Evolutionary conservation across 2,113 vertebrate genomes (phyloP), one percentile per base, ranked within the genome.

Genomic region (Chaetura pelagica): DNA sequence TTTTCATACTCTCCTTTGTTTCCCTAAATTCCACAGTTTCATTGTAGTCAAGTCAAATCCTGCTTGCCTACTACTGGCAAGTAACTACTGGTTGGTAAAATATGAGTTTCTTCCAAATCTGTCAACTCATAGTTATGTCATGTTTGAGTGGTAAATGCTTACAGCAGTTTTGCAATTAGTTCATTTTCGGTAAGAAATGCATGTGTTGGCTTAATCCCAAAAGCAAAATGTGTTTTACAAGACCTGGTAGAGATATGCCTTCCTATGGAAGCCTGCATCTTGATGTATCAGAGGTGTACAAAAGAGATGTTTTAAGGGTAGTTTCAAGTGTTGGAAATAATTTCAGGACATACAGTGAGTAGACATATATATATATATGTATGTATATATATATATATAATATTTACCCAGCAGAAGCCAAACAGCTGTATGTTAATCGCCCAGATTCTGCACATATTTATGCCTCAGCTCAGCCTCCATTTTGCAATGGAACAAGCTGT

Each of bases 41-140:
- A 42, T 17, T 5, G 2, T 18, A 42, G 35, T 77, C 32, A 58
- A 42, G 48, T 84, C 30, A 71, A 68, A 76, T 79, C 40, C 54
- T 52, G 3, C 38, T 67, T 79, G 38, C 54, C 7, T 71, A 66
- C 57, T 84, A 40, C 30, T 81, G 29, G 38, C 66, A 54, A 40
- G 86, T 42, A 42, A 66, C 57, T 84, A 40, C 63, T 49, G 44
- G 86, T 67, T 49, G 44, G 86, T 38, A 79, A 68, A 90, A 66
- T 13, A 46, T 3, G 22, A 32, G 22, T 7, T 93, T 83, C 84
- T 89, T 40, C 35, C 20, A 15, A 27, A 55, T 59, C 6, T n/a
- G 23, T 54, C 35, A 78, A 48, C 14, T 77, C 3, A 4, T 15
- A 26, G 38, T 15, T 0, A 1, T 27, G 16, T 67, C 46, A 55